Conservation (phyloP, 2,113 vertebrate genomes). For the Agelaius phoeniceus region DNA sequence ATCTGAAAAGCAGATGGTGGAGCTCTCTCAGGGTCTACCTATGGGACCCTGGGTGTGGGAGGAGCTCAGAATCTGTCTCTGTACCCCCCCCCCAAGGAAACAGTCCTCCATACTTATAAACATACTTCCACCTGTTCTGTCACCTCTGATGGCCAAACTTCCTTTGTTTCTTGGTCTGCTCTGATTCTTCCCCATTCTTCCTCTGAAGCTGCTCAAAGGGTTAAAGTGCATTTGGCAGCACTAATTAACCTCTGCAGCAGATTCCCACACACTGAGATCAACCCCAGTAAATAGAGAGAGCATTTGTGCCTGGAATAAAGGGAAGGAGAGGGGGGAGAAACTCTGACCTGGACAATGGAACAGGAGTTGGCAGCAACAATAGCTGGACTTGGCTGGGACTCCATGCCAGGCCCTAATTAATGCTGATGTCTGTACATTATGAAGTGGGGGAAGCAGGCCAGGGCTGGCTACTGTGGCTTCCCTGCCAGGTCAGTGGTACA, state of each 20-base stretch:
- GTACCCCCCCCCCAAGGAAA: not conserved
- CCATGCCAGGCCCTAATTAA: not conserved
- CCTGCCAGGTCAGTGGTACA: not conserved
- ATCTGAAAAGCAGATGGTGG: not conserved
- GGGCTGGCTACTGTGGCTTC: not conserved
- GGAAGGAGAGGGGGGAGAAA: not conserved
- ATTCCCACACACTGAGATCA: slow-evolving; percentile 52
- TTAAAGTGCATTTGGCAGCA: slow-evolving; percentile 26
- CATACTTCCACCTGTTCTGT: not conserved
- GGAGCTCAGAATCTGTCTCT: not conserved
- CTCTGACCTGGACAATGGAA: slow-evolving; percentile 17
- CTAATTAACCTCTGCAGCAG: slow-evolving; percentile 53
- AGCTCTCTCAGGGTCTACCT: not conserved
- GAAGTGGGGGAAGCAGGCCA: not conserved
- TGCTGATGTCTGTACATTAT: not conserved
- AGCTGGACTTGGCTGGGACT: not conserved
- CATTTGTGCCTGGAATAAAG: not conserved
- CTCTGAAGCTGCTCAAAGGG: slow-evolving; percentile 6
- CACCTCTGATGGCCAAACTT: not conserved
- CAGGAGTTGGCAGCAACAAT: slow-evolving; percentile 42
- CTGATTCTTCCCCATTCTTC: not conserved
- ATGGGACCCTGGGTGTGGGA: not conserved
- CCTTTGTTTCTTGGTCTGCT: not conserved
- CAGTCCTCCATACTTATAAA: not conserved
- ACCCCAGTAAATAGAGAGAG: slow-evolving; percentile 19